Evolutionary conservation across 2,113 vertebrate species (phyloP), one percentile per base, ranked within the genome.

Genomic region (Anarrhichthys ocellatus): DNA sequence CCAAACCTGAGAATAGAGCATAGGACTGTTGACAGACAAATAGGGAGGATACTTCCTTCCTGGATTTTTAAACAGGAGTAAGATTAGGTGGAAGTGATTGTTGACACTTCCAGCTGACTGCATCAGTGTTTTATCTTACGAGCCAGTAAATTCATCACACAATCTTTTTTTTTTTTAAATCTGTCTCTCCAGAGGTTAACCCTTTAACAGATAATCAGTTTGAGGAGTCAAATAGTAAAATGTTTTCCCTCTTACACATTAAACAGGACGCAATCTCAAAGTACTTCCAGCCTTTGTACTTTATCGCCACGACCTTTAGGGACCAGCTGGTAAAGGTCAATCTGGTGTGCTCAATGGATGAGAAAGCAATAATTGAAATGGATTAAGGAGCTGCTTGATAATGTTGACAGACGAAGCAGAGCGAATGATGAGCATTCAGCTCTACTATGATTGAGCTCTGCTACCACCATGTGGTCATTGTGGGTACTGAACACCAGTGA

Each of bases 381-480:
- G 50, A 36, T 2, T 29, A 22, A 32, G 9, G 20, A 46, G 65
- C 13, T n/a, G 22, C 6, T 72, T 48, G 13, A 0, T 18, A 44
- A 32, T 63, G 5, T 9, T 8, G 2, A 18, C 20, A 24, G 27
- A 71, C 15, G 40, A 22, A 58, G 46, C 34, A 38, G 44, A 34
- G 34, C 24, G 34, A 5, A 7, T 50, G 7, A 5, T 50, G 6
- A 40, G 6, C 9, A 0, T 34, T 34, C 29, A 11, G 38, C 36
- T 66, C 20, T 20, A 11, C 22, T 38, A 1, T 50, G 11, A 7
- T n/a, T 69, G 29, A 54, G 44, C 7, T 81, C 76, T 90, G 69
- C 83, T 78, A 4, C 84, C 86, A 80, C 7, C 81, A 22, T 79
- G 84, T 89, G 87, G 71, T 63, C n/a, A 40, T 6, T 62, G 2